Evolutionary conservation across 2,797 vertebrate genomes (phyloP).

Genomic region (Cryptoblepharus egeriae): DNA sequence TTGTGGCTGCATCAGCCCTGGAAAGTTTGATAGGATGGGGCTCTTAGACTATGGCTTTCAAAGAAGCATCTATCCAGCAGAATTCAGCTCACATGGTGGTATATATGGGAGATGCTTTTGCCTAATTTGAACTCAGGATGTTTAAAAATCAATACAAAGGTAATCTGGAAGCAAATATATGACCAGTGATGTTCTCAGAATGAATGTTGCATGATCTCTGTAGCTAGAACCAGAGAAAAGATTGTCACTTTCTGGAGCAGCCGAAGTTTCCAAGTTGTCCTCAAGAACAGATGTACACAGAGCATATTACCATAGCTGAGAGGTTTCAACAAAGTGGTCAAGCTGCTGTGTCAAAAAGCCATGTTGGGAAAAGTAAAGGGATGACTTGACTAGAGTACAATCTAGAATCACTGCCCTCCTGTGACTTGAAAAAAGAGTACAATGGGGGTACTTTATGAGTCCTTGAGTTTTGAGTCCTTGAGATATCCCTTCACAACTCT

Average conservation of each 20-base stretch:
- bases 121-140: background rate
- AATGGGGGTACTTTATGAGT: no score
- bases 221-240: background rate
- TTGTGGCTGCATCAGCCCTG: no score
- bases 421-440: no score
- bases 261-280: background rate
- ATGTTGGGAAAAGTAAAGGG: no score
- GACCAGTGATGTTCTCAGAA: background rate
- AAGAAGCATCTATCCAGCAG: background rate
- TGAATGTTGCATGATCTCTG: background rate
- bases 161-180: background rate
- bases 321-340: background rate
- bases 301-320: no score
- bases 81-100: background rate
- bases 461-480: no score
- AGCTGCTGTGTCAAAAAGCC: background rate
- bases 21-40: no score
- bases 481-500: no score
- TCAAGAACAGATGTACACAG: background rate
- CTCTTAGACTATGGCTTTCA: background rate
- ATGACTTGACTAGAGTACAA: no score
- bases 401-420: no score
- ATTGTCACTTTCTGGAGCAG: background rate
- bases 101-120: background rate
- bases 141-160: background rate